phyloP scores from a whole-genome alignment of 2,113 vertebrate species.

The Arothron firmamentum region DNA sequence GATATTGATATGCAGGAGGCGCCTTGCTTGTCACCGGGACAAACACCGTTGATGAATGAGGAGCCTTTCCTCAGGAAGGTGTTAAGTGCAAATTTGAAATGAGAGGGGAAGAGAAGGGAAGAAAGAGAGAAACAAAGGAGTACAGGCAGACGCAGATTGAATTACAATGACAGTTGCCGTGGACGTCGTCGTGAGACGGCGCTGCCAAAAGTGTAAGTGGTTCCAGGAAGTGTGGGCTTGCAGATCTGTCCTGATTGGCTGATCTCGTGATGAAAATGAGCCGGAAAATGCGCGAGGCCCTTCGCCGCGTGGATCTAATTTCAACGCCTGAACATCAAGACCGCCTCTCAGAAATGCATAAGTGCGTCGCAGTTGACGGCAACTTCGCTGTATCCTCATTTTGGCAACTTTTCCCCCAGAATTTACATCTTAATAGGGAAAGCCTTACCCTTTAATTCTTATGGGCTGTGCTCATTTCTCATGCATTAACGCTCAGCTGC shows the following conservation, averaged over 20 bases:
- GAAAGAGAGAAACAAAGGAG: slow-evolving; percentile 5
- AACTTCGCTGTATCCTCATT: slow-evolving; percentile 72
- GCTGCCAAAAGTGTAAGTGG: slow-evolving; percentile 69
- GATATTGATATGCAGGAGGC: slow-evolving; percentile 83
- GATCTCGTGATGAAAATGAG: slow-evolving; percentile 53
- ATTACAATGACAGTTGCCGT: slow-evolving; percentile 62
- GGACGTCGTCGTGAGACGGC: slow-evolving; percentile 62
- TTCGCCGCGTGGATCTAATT: slow-evolving; percentile 54
- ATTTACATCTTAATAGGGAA: slow-evolving; percentile 79
- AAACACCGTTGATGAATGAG: slow-evolving; percentile 84
- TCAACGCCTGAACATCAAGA: slow-evolving; percentile 56
- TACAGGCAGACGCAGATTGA: slow-evolving; percentile 45
- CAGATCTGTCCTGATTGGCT: slow-evolving; percentile 46
- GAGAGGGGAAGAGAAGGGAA: slow-evolving; percentile 51
- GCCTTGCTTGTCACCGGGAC: slow-evolving; percentile 80
- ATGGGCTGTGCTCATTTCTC: slow-evolving; percentile 74
- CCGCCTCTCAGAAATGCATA: slow-evolving; percentile 66
- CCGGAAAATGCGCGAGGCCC: slow-evolving; percentile 35
- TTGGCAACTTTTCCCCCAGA: slow-evolving; percentile 64
- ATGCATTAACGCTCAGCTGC: slow-evolving; percentile 78
- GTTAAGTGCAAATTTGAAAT: slow-evolving; percentile 83
- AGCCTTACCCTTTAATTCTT: slow-evolving; percentile 77
- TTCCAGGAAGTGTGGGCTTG: slow-evolving; percentile 53
- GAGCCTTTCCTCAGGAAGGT: slow-evolving; percentile 78
- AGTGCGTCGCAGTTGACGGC: slow-evolving; percentile 71